Evolutionary conservation across 2,797 vertebrate species (phyloP).

Genomic region (Phylloscopus collybita): DNA sequence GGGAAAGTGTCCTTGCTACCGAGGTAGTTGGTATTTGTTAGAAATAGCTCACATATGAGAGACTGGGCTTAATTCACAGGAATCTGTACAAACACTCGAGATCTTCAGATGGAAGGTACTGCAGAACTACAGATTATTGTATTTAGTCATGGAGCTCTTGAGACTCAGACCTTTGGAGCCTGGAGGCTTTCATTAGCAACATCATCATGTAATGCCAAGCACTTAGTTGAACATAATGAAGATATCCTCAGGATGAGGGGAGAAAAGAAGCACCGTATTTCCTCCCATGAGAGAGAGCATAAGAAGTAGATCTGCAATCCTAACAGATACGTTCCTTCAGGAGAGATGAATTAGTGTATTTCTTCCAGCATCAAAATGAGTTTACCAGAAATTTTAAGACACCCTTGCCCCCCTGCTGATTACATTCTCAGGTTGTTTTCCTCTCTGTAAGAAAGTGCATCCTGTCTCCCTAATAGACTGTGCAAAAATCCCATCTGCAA

Average conservation of each 20-base stretch:
- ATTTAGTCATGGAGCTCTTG: conserved; percentile 53
- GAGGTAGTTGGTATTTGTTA: not conserved
- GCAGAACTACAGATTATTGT: conserved; percentile 31
- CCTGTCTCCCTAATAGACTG: not conserved
- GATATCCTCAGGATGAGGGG: conserved; percentile 41
- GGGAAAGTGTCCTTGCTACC: not conserved
- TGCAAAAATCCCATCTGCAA: not conserved
- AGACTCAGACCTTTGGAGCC: conserved; percentile 55
- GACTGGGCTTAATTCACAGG: not conserved
- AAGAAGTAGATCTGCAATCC: not conserved
- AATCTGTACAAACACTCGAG: not conserved
- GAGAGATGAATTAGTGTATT: not conserved
- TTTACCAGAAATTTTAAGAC: not conserved
- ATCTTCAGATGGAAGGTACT: conserved; percentile 18
- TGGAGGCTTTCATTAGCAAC: conserved; percentile 48
- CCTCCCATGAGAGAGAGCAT: not conserved
- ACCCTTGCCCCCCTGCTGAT: not conserved
- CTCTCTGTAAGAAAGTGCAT: not conserved
- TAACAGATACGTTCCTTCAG: not conserved
- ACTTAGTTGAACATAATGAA: conserved; percentile 50
- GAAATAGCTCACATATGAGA: not conserved
- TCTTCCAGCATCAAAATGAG: not conserved
- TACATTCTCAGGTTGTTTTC: not conserved
- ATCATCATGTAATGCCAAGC: not conserved
- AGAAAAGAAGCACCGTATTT: not conserved